Conservation (phyloP, 1,140 invertebrate species). For the Dendroctonus valens region DNA sequence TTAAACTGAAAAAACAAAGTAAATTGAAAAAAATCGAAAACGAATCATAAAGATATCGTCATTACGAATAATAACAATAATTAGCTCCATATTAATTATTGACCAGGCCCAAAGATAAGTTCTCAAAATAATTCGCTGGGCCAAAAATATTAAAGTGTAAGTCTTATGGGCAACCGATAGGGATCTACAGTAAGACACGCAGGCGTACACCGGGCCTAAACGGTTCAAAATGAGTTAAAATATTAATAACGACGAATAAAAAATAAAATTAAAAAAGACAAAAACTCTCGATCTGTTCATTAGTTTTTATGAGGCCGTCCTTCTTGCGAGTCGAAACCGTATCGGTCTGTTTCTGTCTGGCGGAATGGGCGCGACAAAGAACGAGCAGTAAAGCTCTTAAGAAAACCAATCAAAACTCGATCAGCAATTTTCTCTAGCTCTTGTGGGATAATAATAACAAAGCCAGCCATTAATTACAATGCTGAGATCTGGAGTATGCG, state of each 20-base stretch:
- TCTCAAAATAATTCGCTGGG: conserved; percentile 37
- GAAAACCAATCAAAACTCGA: conserved; percentile 47
- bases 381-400: conserved; percentile 35
- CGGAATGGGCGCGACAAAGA: conserved; percentile 2
- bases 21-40: too few relatives aligned
- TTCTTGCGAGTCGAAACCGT: conserved; percentile 22
- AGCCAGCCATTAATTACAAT: conserved; percentile 47
- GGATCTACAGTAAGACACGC: conserved; percentile 30
- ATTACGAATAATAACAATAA: conserved; percentile 19
- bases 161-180: conserved; percentile 23
- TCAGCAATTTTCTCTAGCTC: conserved; percentile 47
- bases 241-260: conserved; percentile 46
- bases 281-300: conserved; percentile 45
- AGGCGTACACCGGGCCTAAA: conserved; percentile 29
- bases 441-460: conserved; percentile 47
- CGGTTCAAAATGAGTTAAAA: conserved; percentile 45
- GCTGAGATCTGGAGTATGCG: conserved; percentile 40
- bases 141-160: conserved; percentile 24
- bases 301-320: conserved; percentile 43
- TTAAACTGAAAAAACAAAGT: too few relatives aligned
- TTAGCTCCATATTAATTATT: conserved; percentile 36
- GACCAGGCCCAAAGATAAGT: conserved; percentile 35
- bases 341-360: conserved; percentile 20
- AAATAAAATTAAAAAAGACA: conserved; percentile 42
- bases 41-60: conserved; percentile 13